phyloP scores from a whole-genome alignment of 2,113 vertebrate species.

The Blennius ocellaris region DNA sequence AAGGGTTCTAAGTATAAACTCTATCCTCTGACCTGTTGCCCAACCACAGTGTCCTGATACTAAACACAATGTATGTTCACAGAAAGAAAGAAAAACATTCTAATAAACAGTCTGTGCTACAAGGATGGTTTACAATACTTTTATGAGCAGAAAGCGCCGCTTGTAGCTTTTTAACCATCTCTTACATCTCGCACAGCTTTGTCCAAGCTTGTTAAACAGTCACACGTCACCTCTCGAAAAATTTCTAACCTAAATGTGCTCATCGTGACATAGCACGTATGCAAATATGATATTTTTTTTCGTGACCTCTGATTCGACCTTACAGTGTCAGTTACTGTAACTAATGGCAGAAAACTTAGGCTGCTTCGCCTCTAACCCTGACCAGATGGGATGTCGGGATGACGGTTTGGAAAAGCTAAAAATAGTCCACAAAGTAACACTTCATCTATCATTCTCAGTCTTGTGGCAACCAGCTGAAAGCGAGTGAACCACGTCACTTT shows the following conservation, averaged over 20 bases:
- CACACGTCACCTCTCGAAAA: slow-evolving; percentile 58
- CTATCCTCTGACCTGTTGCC: neutral
- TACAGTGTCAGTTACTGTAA: slow-evolving; percentile 61
- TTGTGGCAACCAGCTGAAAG: slow-evolving; percentile 73
- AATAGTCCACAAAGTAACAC: slow-evolving; percentile 76
- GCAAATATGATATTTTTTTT: slow-evolving; percentile 66
- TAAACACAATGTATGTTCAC: slow-evolving; percentile 20
- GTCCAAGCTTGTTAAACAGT: slow-evolving; percentile 59
- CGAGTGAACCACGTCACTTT: slow-evolving; percentile 67
- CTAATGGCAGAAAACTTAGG: slow-evolving; percentile 52
- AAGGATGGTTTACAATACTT: neutral
- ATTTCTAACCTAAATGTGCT: slow-evolving; percentile 43
- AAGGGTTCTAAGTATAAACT: neutral
- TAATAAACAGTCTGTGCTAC: neutral
- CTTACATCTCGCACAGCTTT: slow-evolving; percentile 34
- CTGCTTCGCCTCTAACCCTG: slow-evolving; percentile 67
- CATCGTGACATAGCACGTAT: slow-evolving; percentile 54
- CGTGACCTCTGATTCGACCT: slow-evolving; percentile 50
- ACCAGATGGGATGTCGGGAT: slow-evolving; percentile 75
- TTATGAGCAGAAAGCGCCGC: slow-evolving; percentile 28
- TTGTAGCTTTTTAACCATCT: slow-evolving; percentile 32
- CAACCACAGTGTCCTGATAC: neutral
- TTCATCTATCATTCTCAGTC: slow-evolving; percentile 67
- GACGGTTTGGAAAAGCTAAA: slow-evolving; percentile 76
- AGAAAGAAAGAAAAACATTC: slow-evolving; percentile 10